Conservation (phyloP, 2,113 vertebrate species). For the Atrichornis clamosus region DNA sequence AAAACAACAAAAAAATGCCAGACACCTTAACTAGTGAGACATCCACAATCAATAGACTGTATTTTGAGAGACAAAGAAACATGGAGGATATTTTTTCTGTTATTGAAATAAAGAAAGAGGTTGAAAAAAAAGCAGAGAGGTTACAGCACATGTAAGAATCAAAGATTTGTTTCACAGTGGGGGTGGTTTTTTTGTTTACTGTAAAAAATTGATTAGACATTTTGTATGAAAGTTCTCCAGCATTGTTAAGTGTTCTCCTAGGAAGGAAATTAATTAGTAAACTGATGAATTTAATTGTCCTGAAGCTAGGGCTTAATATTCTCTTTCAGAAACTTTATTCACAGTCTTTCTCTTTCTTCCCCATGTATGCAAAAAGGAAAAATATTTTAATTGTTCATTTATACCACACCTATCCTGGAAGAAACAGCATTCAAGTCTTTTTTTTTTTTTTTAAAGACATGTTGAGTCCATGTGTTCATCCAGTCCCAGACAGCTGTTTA, state of each 20-base stretch:
- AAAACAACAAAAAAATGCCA: not conserved
- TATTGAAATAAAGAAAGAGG: not conserved
- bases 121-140: not conserved
- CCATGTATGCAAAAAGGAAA: not conserved
- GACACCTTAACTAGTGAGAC: not conserved
- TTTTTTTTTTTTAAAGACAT: not conserved
- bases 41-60: not conserved
- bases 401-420: not conserved
- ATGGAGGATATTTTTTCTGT: not conserved
- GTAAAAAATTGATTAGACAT: not conserved
- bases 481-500: conserved; percentile 25
- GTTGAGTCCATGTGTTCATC: conserved; percentile 38
- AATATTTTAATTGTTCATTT: not conserved
- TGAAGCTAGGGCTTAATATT: not conserved
- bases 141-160: not conserved
- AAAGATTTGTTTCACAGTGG: not conserved
- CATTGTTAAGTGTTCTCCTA: not conserved
- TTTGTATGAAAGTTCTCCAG: not conserved
- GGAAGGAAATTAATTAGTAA: not conserved
- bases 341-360: not conserved
- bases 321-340: not conserved
- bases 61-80: not conserved
- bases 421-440: not conserved
- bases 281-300: not conserved
- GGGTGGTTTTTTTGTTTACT: not conserved